These are phyloP conservation scores for Drosophila longiperda DNA, from an alignment of 2,888 invertebrate species.

Conservation along the genomic window DNA sequence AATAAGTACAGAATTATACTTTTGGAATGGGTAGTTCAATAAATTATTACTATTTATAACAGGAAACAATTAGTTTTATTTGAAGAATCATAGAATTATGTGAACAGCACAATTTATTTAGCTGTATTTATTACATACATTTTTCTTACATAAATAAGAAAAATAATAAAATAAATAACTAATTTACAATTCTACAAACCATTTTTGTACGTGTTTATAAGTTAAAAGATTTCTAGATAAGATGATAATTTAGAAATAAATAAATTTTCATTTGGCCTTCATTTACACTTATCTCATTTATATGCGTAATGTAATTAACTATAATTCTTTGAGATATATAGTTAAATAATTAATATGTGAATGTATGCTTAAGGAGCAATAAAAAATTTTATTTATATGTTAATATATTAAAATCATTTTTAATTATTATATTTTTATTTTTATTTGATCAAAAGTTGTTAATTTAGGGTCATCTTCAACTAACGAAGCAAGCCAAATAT, in stretches of 20 bases:
- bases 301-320: rapidly evolving
- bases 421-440: background rate
- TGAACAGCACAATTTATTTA: background rate
- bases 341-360: background rate
- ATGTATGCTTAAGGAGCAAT: too few species aligned
- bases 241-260: too few species aligned
- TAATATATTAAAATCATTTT: background rate
- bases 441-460: background rate
- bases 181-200: background rate
- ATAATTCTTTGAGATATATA: background rate
- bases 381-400: too few species aligned
- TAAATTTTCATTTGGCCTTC: too few species aligned
- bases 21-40: background rate
- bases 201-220: background rate
- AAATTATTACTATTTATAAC: too few species aligned
- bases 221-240: background rate
- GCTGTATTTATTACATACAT: background rate
- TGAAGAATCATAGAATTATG: background rate
- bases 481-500: conserved; percentile 6
- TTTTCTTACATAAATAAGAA: background rate
- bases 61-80: background rate
- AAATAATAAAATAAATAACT: background rate
- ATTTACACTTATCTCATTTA: too few species aligned
- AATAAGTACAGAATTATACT: background rate
- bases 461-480: background rate